Base-by-base conservation (phyloP, 2,113 vertebrate genomes). In the Gnathonemus longibarbis region DNA sequence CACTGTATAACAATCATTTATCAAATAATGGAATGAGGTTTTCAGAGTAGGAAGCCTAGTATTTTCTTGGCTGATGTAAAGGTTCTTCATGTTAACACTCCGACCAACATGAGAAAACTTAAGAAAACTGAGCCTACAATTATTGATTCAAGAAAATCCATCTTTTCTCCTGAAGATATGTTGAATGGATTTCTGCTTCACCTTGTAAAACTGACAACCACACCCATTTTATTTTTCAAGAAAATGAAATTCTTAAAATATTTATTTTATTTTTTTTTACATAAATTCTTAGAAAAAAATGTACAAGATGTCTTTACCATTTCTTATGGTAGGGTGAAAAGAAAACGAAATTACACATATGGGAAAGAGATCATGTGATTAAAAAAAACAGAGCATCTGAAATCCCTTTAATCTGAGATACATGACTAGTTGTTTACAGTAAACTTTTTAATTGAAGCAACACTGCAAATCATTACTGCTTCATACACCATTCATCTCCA, bases 201-300 rank as follows among this genome's bases (percentile, higher is more conserved):
- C 39, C n/a, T 88, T 2, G 21, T 42, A 49, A 90, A 62, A 46
- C 27, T 52, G 50, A 87, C 58, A 74, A 62, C 7, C 58, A 86
- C 27, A 46, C 24, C 24, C 21, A 35, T 21, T 77, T 58, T 39
- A 6, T 56, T 56, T 53, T 17, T 5, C 27, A 48, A 45, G 80
- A 50, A 77, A 17, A 45, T 50, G 9, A 70, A 39, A 46, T 89
- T 88, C 39, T 90, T 90, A 86, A 84, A 58, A 93, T 84, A 58
- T 92, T 91, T 90, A 92, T 90, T 19, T 77, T 92, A 56, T 88
- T 50, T 48, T 48, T 31, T 31, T 91, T 91, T 88, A 17, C 84
- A 87, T 90, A 91, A 88, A 92, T 89, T 53, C 53, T 84, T 89
- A 90, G 90, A 85, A 56, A 91, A 56, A 83, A 91, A 84, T 87